Conservation (phyloP, 2,888 invertebrate genomes). For the Drosophila peninsularis region DNA sequence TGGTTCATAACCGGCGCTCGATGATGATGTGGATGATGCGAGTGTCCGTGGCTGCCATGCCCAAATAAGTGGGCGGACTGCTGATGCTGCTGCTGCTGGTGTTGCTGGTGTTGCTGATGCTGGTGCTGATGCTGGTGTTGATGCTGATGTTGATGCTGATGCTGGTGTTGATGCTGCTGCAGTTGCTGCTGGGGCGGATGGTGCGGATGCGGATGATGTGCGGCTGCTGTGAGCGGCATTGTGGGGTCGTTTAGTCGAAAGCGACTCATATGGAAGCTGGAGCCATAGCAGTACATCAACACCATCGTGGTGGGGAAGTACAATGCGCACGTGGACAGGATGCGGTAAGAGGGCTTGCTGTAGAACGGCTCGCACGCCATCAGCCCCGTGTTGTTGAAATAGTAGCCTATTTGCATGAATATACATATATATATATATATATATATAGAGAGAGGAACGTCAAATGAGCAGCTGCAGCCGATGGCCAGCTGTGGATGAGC, state of each 20-base stretch:
- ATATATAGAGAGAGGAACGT: not conserved
- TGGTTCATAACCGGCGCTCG: conserved; percentile 81
- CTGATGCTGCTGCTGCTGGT: conserved; percentile 71
- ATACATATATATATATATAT: not conserved
- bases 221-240: conserved; percentile 85
- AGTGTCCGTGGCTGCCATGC: conserved; percentile 56
- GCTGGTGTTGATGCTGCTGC: conserved; percentile 59
- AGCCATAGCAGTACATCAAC: conserved; percentile 95
- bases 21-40: conserved; percentile 70
- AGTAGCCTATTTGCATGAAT: conserved; percentile 87
- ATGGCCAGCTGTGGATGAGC: conserved; percentile 2
- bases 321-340: conserved; percentile 93
- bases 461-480: conserved; percentile 31
- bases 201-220: conserved; percentile 82
- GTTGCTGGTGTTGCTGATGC: conserved; percentile 43
- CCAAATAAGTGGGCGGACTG: conserved; percentile 49
- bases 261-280: conserved; percentile 95
- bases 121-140: not conserved
- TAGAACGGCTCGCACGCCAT: conserved; percentile 96
- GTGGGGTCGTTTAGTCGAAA: conserved; percentile 86
- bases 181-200: conserved; percentile 57
- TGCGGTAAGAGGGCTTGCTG: conserved; percentile 89
- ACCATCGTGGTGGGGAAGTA: conserved; percentile 97
- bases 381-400: conserved; percentile 93
- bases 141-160: conserved; percentile 20